These are phyloP conservation scores for Syrrhaptes paradoxus DNA, from an alignment of 2,113 vertebrate genomes.

Conservation along the genomic window DNA sequence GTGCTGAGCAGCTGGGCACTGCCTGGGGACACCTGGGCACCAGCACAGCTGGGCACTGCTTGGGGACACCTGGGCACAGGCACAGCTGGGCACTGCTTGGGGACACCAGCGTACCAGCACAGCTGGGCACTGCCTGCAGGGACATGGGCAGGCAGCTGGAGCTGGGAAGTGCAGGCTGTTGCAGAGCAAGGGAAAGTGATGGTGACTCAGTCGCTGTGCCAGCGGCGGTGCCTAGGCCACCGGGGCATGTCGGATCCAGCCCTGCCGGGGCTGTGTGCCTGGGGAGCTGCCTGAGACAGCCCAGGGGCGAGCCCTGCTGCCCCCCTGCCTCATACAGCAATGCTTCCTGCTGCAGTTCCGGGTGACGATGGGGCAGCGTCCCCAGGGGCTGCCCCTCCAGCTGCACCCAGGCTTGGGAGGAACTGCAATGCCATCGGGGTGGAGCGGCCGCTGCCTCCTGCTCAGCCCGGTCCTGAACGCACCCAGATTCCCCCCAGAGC, in stretches of 20 bases:
- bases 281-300: background rate
- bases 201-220: background rate
- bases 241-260: background rate
- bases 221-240: background rate
- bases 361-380: background rate
- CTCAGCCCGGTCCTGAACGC: background rate
- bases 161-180: background rate
- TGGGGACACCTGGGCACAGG: background rate
- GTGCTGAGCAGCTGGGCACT: conserved; percentile 37
- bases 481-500: conserved; percentile 50
- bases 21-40: background rate
- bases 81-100: background rate
- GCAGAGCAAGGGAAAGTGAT: background rate
- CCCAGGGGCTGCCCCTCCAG: background rate
- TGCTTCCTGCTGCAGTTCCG: conserved; percentile 50
- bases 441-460: background rate
- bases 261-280: background rate
- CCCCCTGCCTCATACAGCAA: background rate
- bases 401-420: background rate
- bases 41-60: background rate
- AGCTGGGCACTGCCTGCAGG: background rate
- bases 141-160: background rate
- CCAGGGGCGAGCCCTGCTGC: background rate
- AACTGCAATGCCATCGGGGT: background rate
- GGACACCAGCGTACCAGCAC: background rate